Evolutionary conservation across 2,113 vertebrate species (phyloP).

Genomic region (Lamprotornis superbus): DNA sequence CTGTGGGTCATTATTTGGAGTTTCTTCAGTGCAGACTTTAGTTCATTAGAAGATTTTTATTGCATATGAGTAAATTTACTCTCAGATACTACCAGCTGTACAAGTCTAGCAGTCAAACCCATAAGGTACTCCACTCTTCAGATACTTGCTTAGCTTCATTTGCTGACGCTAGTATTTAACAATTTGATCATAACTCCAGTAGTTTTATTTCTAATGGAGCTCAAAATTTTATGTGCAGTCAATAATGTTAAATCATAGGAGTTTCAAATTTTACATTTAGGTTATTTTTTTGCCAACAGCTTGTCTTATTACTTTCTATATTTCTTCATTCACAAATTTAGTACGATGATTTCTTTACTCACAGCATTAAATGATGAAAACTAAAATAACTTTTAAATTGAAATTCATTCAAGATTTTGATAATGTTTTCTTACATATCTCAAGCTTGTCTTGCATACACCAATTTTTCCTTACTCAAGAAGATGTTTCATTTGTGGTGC

Average conservation of each 20-base stretch:
- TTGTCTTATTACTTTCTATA: background rate
- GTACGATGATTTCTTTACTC: background rate
- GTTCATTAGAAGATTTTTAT: slow-evolving; percentile 41
- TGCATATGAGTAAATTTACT: slow-evolving; percentile 27
- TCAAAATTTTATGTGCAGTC: background rate
- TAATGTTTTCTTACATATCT: background rate
- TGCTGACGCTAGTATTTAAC: slow-evolving; percentile 19
- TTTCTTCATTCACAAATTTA: background rate
- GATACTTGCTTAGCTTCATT: slow-evolving; percentile 13
- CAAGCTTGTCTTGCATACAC: background rate
- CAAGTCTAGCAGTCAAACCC: slow-evolving; percentile 46
- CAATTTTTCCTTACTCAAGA: background rate
- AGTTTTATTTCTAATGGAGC: slow-evolving; percentile 33
- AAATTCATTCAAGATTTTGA: background rate
- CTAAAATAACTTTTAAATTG: background rate
- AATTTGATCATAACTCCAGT: background rate
- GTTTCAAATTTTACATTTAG: background rate
- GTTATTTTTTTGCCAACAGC: background rate
- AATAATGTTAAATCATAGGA: slow-evolving; percentile 9
- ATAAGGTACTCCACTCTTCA: slow-evolving; percentile 13
- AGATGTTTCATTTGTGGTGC: background rate
- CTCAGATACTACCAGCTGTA: slow-evolving; percentile 62
- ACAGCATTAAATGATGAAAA: background rate
- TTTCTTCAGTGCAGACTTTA: slow-evolving; percentile 29
- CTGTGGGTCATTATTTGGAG: background rate